Conservation (phyloP, 2,113 vertebrate genomes). For the Oncorhynchus mykiss region DNA sequence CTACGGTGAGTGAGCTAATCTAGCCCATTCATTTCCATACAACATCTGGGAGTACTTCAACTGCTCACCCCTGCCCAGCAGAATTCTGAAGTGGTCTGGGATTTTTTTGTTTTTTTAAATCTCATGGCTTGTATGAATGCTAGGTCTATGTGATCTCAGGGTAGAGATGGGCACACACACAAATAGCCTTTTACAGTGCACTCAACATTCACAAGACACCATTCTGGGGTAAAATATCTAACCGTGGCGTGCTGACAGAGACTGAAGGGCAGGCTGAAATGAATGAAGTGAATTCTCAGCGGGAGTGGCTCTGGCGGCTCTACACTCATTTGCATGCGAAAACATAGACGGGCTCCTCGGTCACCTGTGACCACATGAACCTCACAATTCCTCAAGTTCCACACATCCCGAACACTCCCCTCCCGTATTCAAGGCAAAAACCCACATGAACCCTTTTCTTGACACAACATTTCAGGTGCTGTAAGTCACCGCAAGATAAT, state of each 20-base stretch:
- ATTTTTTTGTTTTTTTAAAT: not conserved
- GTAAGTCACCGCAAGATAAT: not conserved
- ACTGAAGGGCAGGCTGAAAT: not conserved
- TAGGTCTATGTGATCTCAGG: too few species aligned
- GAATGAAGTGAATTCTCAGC: not conserved
- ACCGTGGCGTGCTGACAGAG: not conserved
- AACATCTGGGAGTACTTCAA: not conserved
- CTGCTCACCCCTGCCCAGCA: not conserved
- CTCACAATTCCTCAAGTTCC: not conserved
- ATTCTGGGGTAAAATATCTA: too few species aligned
- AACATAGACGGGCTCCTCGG: not conserved
- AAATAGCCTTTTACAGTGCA: not conserved
- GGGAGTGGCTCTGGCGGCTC: not conserved
- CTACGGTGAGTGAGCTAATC: not conserved
- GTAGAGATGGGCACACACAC: constrained; percentile 36
- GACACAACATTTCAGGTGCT: not conserved
- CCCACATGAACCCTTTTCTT: constrained; percentile 2
- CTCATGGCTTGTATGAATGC: too few species aligned
- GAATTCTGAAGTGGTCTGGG: not conserved
- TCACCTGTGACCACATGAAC: constrained; percentile 37
- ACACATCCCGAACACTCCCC: not conserved
- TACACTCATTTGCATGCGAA: not conserved
- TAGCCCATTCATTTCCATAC: not conserved
- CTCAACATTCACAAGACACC: not conserved
- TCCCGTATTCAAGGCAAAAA: not conserved